These are phyloP conservation scores for Yponomeuta evonymella DNA, from an alignment of 2,888 invertebrate genomes.

Conservation along the genomic window DNA sequence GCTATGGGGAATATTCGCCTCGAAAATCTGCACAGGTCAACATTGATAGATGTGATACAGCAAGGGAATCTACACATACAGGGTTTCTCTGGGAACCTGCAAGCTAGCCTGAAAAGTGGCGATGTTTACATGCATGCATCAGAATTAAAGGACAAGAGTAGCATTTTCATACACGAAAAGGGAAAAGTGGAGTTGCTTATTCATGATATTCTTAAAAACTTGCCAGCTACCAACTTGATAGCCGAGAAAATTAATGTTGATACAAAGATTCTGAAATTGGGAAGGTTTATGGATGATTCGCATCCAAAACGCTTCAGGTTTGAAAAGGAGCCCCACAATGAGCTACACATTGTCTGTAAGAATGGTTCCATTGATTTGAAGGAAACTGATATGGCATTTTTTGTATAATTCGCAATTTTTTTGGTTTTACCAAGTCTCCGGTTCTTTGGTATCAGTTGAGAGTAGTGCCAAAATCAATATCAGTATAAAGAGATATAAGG, in stretches of 20 bases:
- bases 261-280: slow-evolving; percentile 60
- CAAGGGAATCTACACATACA: slow-evolving; percentile 63
- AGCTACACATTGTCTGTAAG: slow-evolving; percentile 69
- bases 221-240: slow-evolving; percentile 67
- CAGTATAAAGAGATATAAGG: neutral
- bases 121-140: slow-evolving; percentile 66
- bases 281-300: slow-evolving; percentile 67
- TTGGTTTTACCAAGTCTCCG: neutral
- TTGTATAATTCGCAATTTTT: neutral
- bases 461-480: neutral
- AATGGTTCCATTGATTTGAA: slow-evolving; percentile 70
- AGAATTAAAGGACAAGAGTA: slow-evolving; percentile 60
- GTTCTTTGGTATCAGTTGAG: neutral
- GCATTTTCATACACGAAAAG: slow-evolving; percentile 71
- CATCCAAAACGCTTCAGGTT: slow-evolving; percentile 65
- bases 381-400: slow-evolving; percentile 57
- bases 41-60: slow-evolving; percentile 66
- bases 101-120: slow-evolving; percentile 67
- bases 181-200: slow-evolving; percentile 66
- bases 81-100: slow-evolving; percentile 60
- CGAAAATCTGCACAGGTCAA: slow-evolving; percentile 56
- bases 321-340: slow-evolving; percentile 59
- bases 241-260: slow-evolving; percentile 68
- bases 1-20: slow-evolving; percentile 62
- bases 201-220: slow-evolving; percentile 56